phyloP scores from a whole-genome alignment of 2,113 vertebrate genomes.

The human (Homo sapiens) region GRCh38 chr14:85936001-85936500 shows the following conservation, averaged over 20 bases:
- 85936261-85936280: background rate
- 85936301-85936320: background rate
- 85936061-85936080: background rate
- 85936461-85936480: background rate
- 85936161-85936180: background rate
- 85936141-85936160: background rate
- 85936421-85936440: background rate
- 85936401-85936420: background rate
- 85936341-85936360: background rate
- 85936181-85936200: background rate
- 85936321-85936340: background rate
- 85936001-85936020: too few species aligned
- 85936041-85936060: too few species aligned
- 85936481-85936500: background rate
- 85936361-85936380: background rate
- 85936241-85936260: too few species aligned
- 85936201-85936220: background rate
- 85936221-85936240: background rate
- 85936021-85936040: too few species aligned
- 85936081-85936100: background rate
- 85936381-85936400: background rate
- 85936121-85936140: background rate
- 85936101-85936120: background rate
- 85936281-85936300: background rate
- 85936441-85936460: background rate